phyloP scores from a whole-genome alignment of 2,797 vertebrate genomes.

The Acipenser ruthenus region DNA sequence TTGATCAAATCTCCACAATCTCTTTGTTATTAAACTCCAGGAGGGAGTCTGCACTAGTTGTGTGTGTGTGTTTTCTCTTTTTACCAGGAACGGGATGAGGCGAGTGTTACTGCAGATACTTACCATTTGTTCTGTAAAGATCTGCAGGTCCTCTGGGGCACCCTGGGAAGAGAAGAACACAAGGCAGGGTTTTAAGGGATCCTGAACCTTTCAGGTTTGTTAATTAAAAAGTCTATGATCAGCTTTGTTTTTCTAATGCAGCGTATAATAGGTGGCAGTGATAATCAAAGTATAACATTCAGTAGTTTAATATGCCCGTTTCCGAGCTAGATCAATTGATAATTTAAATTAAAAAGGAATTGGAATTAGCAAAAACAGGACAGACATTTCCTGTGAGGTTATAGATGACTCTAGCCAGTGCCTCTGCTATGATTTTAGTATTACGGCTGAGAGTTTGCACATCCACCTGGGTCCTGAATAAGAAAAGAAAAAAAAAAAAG shows the following conservation, averaged over 20 bases:
- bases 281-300: no score
- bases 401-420: constrained; percentile 88
- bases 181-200: background rate
- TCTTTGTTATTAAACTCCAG: background rate
- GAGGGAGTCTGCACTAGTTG: background rate
- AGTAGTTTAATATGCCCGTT: no score
- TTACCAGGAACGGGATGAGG: background rate
- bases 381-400: constrained; percentile 92
- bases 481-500: constrained; percentile 18
- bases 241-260: no score
- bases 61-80: no score
- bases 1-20: background rate
- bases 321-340: no score
- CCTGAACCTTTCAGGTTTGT: background rate
- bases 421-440: constrained; percentile 84
- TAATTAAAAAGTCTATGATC: no score
- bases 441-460: constrained; percentile 78
- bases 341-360: no score
- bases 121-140: constrained; percentile 98
- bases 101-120: constrained; percentile 25
- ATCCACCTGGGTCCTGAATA: constrained; percentile 77
- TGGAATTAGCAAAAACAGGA: no score
- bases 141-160: constrained; percentile 77
- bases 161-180: constrained; percentile 55
- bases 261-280: no score